Evolutionary conservation across 2,113 vertebrate species (phyloP), one percentile per base, ranked within the genome.

Genomic region (Baryphthengus martii): DNA sequence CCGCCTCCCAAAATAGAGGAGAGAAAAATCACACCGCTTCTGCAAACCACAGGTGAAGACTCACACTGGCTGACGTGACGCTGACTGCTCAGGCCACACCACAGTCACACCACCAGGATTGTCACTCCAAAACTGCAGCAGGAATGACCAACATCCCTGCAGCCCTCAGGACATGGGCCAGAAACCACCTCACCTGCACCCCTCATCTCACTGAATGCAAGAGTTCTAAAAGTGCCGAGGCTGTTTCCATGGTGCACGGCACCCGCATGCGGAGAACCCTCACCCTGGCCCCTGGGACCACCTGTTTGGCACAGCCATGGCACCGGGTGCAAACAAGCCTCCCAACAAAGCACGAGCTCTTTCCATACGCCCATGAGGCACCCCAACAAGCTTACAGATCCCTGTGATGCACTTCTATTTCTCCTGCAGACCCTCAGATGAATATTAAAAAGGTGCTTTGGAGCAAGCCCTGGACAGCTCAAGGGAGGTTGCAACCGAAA

Each of bases 1-100:
- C 66, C 15, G 1, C 71, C 44, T 92, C 95, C 71, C 49, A 24
- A 73, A 96, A 90, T 37, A 96, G 86, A 92, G 75, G 62, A 61
- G 67, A 23, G 3, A 67, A 25, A 68, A 90, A 68, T 88, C 83
- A 83, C 93, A 82, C 33, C 0, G 2, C 75, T 93, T 16, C 86
- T 52, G 72, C 52, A 45, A 85, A 50, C 28, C 6, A 3, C 47
- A 39, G 6, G 53, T 14, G 42, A 85, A 62, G 52, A 75, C 6
- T 67, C 71, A 55, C 10, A 2, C 2, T 11, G 50, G 40, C 42
- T 65, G 61, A 47, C 2, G 20, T 0, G 17, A 70, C 73, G 35
- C 45, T 15, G 13, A 84, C 14, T 15, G 72, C 87, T 91, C 23
- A 21, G 62, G 55, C 72, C 61, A 17, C 3, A 21, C 1, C 1